Evolutionary conservation across 1,140 invertebrate genomes (phyloP), one percentile per base, ranked within the genome.

Genomic region (Oscheius sp.): DNA sequence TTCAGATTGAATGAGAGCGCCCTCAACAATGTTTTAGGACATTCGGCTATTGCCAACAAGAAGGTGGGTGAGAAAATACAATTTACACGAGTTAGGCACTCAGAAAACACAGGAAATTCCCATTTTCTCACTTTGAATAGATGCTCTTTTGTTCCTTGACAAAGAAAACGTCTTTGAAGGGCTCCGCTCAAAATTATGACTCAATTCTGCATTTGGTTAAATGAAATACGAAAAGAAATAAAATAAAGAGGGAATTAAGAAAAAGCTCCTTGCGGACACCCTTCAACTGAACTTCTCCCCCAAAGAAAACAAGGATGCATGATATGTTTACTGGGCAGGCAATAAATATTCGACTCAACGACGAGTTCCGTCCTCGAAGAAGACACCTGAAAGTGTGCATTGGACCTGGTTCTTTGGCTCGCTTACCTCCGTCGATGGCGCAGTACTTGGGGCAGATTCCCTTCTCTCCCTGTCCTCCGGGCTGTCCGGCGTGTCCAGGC

Each of bases 301-400:
- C n/a, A n/a, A n/a, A n/a, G n/a, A n/a, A n/a, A n/a, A n/a, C n/a
- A n/a, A n/a, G n/a, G n/a, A n/a, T n/a, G n/a, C n/a, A n/a, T n/a
- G n/a, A n/a, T n/a, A n/a, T n/a, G n/a, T n/a, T n/a, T n/a, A 67
- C 35, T 29, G 36, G 49, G 45, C 55, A 20, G 42, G 55, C 35
- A 67, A 67, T 67, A 67, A 67, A 67, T 67, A 59, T 45, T 15
- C 15, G 55, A 31, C 23, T 74, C 69, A 75, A 74, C 75, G 75
- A 45, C 75, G 69, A 65, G 80, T 81, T 73, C 80, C 80, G 66
- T 81, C 80, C 36, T 82, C 80, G 71, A 81, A 81, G 81, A 81
- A 81, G 69, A 81, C 78, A 62, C 79, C 79, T 46, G 23, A 45
- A 45, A 23, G 18, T 18, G 42, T 23, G 42, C 15, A 23, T 18